These are phyloP conservation scores for Dendrolimus kikuchii DNA, from an alignment of 1,140 invertebrate species.

Conservation along the genomic window DNA sequence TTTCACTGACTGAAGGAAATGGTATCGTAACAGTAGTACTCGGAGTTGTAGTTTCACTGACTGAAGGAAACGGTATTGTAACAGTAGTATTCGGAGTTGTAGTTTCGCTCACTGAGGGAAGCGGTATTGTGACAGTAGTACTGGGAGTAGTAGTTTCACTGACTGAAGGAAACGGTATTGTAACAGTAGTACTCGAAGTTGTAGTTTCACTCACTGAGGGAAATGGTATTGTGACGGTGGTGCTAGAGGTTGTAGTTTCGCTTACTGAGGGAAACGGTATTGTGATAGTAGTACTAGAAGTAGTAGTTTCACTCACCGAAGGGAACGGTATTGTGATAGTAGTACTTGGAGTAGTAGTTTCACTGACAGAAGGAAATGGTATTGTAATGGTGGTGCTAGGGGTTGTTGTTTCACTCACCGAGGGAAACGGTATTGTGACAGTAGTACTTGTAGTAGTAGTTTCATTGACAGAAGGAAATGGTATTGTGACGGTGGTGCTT, in stretches of 20 bases:
- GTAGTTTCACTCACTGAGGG: background rate
- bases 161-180: no score
- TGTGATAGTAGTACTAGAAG: background rate
- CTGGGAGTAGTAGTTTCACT: no score
- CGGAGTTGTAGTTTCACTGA: no score
- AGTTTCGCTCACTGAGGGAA: no score
- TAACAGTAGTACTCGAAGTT: no score
- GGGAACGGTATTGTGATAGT: background rate
- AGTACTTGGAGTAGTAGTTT: background rate
- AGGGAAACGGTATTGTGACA: no score
- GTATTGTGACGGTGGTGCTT: conserved; percentile 1
- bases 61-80: no score
- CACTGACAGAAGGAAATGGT: conserved; percentile 4
- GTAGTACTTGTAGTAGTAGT: no score
- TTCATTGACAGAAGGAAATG: conserved; percentile 4
- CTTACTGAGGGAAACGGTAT: conserved; percentile 3
- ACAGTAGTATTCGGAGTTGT: no score
- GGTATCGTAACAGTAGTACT: no score
- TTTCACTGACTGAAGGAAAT: no score
- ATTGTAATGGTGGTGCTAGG: conserved; percentile 3
- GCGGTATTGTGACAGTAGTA: no score
- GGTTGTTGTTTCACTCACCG: conserved; percentile 1
- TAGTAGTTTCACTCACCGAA: background rate
- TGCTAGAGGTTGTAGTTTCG: background rate
- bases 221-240: background rate